Evolutionary conservation across 2,113 vertebrate species (phyloP), one percentile per base, ranked within the genome.

Genomic region (Mus musculus): DNA sequence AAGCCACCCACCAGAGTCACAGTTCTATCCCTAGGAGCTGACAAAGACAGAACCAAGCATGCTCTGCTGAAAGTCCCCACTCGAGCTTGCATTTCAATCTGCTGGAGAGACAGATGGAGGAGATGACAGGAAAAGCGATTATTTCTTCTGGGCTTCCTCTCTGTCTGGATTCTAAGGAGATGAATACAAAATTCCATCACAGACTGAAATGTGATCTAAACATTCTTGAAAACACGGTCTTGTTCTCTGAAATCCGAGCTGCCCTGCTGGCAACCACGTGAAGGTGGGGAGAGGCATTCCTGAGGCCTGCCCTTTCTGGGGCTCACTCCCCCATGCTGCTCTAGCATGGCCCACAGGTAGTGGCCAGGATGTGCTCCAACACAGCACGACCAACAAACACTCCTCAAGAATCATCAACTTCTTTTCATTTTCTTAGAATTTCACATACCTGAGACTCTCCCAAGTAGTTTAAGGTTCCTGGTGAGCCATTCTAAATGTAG

Each of bases 201-300:
- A 81, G 96, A 96, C 63, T 96, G 95, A 98, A 98, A 95, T 30
- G 89, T 94, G 95, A 97, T 78, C 96, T 96, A 94, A 93, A 97
- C 94, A 96, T 69, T 95, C 91, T 94, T 93, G 82, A 95, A 97
- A 97, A 97, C 96, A 91, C 90, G 90, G 90, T 96, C 95, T 95
- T 94, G 91, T 82, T 89, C 80, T 85, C 97, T 98, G 93, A 69
- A 94, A 98, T 94, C 61, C 0, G 87, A 98, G 89, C 93, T 75
- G 76, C 76, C 84, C 52, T 3, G 24, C 97, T 80, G 63, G 61
- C 65, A 93, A 87, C 90, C 3, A 42, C 0, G 20, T n/a, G 89
- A 89, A 73, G 89, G 22, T 84, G 85, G 90, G 71, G 92, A 95
- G 95, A 54, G 81, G 81, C 20, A 24, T 91, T 97, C 94, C 86